Evolutionary conservation across 2,888 invertebrate genomes (phyloP).

Genomic region (Arrhopalites spinosus): DNA sequence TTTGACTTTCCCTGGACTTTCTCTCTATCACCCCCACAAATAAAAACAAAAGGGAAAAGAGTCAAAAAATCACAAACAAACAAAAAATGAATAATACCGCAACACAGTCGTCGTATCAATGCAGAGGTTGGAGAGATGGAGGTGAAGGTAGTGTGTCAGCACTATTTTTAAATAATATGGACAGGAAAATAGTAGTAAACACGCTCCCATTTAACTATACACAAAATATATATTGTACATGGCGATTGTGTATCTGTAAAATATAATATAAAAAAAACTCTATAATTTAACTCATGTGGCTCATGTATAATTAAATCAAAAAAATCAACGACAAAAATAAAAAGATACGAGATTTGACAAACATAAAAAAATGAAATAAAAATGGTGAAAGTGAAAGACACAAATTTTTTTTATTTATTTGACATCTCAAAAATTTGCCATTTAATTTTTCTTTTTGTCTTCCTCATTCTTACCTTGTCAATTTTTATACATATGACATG

Average conservation of each 20-base stretch:
- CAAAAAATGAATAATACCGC: not conserved
- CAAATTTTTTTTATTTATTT: no score
- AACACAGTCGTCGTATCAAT: not conserved
- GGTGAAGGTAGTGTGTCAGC: not conserved
- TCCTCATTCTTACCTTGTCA: not conserved
- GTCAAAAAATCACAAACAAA: not conserved
- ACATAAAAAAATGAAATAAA: no score
- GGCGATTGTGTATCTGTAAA: no score
- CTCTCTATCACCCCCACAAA: no score
- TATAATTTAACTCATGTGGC: no score
- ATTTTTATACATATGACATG: not conserved
- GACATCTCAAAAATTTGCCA: no score
- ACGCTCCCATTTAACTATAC: not conserved
- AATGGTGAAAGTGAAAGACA: no score
- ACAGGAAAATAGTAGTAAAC: slow-evolving; percentile 9
- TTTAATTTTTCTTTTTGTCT: not conserved
- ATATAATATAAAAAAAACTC: no score
- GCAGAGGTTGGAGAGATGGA: not conserved
- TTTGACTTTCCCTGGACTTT: not conserved
- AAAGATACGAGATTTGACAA: no score
- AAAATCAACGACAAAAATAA: no score
- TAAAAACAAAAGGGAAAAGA: not conserved
- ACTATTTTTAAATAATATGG: not conserved
- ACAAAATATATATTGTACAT: no score
- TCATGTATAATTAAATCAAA: no score